phyloP scores from a whole-genome alignment of 2,113 vertebrate genomes.

The Daubentonia madagascariensis region DNA sequence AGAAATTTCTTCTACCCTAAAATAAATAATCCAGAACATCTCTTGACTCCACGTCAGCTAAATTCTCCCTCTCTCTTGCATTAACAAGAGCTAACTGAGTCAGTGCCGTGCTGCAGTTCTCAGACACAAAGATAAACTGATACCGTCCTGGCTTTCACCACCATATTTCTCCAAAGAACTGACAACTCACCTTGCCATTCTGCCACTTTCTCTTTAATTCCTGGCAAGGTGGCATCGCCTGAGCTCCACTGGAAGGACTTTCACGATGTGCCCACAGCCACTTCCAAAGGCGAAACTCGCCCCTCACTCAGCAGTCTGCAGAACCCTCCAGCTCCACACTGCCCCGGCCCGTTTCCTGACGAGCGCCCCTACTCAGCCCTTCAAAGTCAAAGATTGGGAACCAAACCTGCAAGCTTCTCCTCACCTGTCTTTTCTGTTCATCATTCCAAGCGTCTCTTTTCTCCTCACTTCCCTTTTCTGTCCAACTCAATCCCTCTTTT shows the following conservation, averaged over 20 bases:
- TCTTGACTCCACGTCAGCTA: not conserved
- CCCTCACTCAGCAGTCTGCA: accelerated
- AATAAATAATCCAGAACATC: not conserved
- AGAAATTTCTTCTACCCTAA: not conserved
- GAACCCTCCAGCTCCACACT: no score
- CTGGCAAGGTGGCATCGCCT: not conserved
- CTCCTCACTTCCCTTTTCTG: not conserved
- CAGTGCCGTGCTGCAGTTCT: accelerated
- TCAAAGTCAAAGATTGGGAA: not conserved
- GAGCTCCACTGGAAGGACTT: not conserved
- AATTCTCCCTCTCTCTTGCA: not conserved
- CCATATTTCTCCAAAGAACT: not conserved
- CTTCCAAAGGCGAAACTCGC: not conserved
- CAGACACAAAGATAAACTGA: not conserved
- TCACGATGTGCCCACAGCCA: not conserved
- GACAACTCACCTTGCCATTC: not conserved
- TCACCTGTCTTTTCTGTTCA: not conserved
- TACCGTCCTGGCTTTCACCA: accelerated
- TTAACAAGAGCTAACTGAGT: not conserved
- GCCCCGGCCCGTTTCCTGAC: not conserved
- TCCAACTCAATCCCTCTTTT: not conserved
- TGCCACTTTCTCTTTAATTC: not conserved
- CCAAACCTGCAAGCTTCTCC: not conserved
- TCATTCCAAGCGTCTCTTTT: not conserved
- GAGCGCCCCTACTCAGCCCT: not conserved